Evolutionary conservation across 2,797 vertebrate species (phyloP), one percentile per base, ranked within the genome.

Genomic region (Gobionotothen gibberifrons): DNA sequence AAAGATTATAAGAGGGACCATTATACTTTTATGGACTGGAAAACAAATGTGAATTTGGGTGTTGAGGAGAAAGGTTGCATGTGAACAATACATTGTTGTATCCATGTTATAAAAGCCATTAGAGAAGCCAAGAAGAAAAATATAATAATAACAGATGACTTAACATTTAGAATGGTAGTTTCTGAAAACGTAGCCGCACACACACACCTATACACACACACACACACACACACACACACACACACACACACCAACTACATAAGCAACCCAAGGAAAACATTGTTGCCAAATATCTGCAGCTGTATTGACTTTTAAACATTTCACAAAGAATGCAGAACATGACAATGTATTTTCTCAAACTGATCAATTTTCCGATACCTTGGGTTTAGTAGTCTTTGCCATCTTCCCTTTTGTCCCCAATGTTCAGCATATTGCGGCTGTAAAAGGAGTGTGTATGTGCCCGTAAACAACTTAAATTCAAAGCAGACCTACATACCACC

Each of bases 401-500:
- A 40, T 39, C 9, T 46, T 40, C 17, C 32, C 9, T 51, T 68
- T 67, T 51, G 52, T 57, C 32, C 9, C 15, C 26, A 16, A 36
- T 58, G 61, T 49, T 19, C 17, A 64, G 15, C 39, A 54, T 26
- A 62, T 39, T 66, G 26, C 42, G 51, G 52, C 55, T 51, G 29
- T 52, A 68, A 46, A 16, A 67, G 13, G 5, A 16, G 36, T 57
- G 51, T 63, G 26, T 32, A 60, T 39, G 13, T 55, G 42, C 16
- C 55, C 51, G 29, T 61, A 55, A 61, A 69, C 39, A 72, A 72
- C 32, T 39, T 44, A 16, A 64, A 67, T 72, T 65, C 64, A 81
- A 85, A 80, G 55, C 9, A 43, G 19, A 40, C 69, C 55, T 69
- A 68, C 52, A 76, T 66, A 60, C 42, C 70, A 53, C 59, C 64